Conservation (phyloP, 2,113 vertebrate species). For the Labeo rohita region DNA sequence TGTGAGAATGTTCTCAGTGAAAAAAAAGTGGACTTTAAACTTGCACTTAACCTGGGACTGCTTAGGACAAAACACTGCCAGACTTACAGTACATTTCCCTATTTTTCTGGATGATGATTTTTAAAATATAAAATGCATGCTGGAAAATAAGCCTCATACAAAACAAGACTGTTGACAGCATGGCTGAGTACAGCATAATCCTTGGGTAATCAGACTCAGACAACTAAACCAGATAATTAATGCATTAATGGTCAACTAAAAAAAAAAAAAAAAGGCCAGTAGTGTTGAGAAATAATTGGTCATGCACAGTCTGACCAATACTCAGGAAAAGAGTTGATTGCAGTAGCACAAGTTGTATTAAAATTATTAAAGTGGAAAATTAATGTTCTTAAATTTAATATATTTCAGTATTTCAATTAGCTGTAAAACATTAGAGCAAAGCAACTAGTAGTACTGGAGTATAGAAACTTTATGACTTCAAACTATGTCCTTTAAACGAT, state of each 20-base stretch:
- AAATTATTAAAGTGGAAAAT: conserved; percentile 65
- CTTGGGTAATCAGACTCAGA: background rate
- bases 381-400: background rate
- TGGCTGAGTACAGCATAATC: background rate
- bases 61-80: background rate
- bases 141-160: background rate
- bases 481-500: background rate
- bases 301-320: conserved; percentile 43
- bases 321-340: conserved; percentile 66
- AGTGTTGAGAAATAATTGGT: conserved; percentile 62
- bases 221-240: background rate
- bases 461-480: background rate
- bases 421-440: background rate
- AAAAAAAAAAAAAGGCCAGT: conserved; percentile 22
- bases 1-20: background rate
- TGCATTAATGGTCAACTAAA: conserved; percentile 8
- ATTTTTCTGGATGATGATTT: background rate
- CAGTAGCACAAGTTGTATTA: conserved; percentile 58
- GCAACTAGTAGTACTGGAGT: background rate
- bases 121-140: background rate
- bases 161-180: background rate
- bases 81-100: background rate
- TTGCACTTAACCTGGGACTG: background rate
- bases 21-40: background rate
- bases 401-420: background rate